Base-by-base conservation (phyloP, 2,113 vertebrate genomes). In the Plecturocebus donacophilus region DNA sequence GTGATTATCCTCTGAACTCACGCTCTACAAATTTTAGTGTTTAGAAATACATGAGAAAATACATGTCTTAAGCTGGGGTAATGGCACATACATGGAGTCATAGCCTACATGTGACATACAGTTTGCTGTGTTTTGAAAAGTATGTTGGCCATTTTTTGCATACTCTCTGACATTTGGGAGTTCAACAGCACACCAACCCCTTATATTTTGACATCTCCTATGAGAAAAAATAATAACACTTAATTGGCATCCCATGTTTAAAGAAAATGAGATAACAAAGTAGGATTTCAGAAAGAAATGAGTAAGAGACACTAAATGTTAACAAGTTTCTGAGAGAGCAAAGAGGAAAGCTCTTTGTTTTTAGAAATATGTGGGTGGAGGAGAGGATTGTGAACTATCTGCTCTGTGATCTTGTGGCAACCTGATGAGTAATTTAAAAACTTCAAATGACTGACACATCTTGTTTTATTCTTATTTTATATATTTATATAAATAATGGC, bases 111-210 rank as follows among this genome's bases (percentile, higher is more conserved):
- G 3, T 86, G 42, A 71, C 47, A n/a, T 30, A 90, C n/a, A 52
- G 13, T 71, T 85, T 90, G 81, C 80, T 70, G 88, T 80, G 35
- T 97, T 95, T 86, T 49, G 52, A 21, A 73, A 82, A 71, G 16
- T 19, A 8, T 25, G 13, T 32, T 7, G 94, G 96, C 96, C 92
- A 94, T 97, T 96, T 54, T 66, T 66, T 9, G 38, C 64, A 66
- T 88, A 93, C 95, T 97, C 97, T 98, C 94, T 98, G 92, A 98
- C 95, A 95, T 95, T 83, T 84, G 80, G 61, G 93, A 97, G 93
- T 98, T 97, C 92, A 97, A 97, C 0, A 4, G 8, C 16, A 45
- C 30, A 49, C 9, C 6, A 70, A n/a, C 14, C 8, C 30, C 30
- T 2, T 1, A 2, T 56, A 2, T 70, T 76, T 52, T 82, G 25